These are phyloP conservation scores for Hyaena hyaena DNA, from an alignment of 2,113 vertebrate genomes.

Conservation along the genomic window DNA sequence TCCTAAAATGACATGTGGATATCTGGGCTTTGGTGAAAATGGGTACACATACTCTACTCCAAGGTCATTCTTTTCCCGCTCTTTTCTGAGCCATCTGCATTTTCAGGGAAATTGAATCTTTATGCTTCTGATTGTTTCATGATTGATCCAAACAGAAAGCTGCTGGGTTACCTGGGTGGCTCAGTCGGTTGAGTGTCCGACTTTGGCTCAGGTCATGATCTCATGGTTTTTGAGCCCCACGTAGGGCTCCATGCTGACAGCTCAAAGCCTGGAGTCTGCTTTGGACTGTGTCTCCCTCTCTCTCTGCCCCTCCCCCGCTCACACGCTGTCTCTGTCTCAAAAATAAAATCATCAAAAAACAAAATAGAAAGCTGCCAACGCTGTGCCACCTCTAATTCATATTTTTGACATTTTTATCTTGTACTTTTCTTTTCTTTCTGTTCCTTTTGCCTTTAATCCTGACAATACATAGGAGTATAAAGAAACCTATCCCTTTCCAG, in stretches of 20 bases:
- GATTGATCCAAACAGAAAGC: not conserved
- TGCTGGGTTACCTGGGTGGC: not conserved
- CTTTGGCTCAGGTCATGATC: too few relatives aligned
- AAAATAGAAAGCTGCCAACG: not conserved
- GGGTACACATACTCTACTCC: not conserved
- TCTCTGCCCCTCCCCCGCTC: too few relatives aligned
- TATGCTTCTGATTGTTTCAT: not conserved
- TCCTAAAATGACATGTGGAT: not conserved
- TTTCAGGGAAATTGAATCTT: not conserved
- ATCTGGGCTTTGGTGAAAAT: not conserved
- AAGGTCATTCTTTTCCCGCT: not conserved
- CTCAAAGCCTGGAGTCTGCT: too few relatives aligned
- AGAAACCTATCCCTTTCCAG: not conserved
- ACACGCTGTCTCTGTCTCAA: too few relatives aligned
- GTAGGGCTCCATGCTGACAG: too few relatives aligned
- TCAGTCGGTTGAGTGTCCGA: too few relatives aligned
- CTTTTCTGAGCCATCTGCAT: not conserved
- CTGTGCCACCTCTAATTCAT: not conserved
- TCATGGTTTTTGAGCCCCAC: too few relatives aligned
- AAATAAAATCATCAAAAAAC: too few relatives aligned
- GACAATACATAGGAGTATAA: not conserved
- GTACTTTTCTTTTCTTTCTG: not conserved
- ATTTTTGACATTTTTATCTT: slow-evolving; percentile 15
- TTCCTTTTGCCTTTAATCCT: not conserved
- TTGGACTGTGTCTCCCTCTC: too few relatives aligned